Base-by-base conservation (phyloP, 2,797 vertebrate genomes). In the Myripristis jacobus region DNA sequence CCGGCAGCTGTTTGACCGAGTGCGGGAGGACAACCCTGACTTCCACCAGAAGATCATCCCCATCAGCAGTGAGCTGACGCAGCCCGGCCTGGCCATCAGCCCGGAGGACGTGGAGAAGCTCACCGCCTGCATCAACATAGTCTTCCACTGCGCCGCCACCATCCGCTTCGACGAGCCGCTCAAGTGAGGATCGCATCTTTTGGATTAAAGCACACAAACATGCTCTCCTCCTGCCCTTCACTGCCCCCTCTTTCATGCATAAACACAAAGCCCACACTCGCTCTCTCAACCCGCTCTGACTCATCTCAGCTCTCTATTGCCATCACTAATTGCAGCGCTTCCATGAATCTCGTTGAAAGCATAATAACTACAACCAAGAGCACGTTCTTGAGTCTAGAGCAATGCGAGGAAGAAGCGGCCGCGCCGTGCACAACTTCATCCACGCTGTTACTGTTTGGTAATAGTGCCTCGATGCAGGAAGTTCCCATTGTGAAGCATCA, bases 121-220 rank as follows among this genome's bases (percentile, higher is more conserved):
- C 77, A 80, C 90, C 27, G 94, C 95, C 52, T 91, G 91, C 78
- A 77, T 96, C 47, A 94, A 98, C 89, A 82, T 99, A 1, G 81
- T 99, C 89, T 98, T 99, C 91, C 98, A 99, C 91, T 99, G 97
- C 64, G 98, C 98, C 47, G 98, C 98, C 85, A 98, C 98, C 11
- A 87, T 99, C 81, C 94, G 98, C 87, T 99, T 99, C 81, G 98
- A 96, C 71, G 98, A 99, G 92, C 94, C 95, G 0, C 94, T 99
- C 61, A 97, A 97, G 98, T 99, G 86, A 94, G 96, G 34, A 8
- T 9, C 34, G 34, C 34, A 2, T 36, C 34, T n/a, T n/a, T 2
- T 10, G 34, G 34, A 36, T 36, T 36, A 8, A 36, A 8, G 15
- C 13, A 31, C n/a, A 43, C 25, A 38, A 36, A 27, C 53, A 29